These are phyloP conservation scores for Orbicella faveolata DNA, from an alignment of 64 coral and sea anemone genomes.

Conservation along the genomic window DNA sequence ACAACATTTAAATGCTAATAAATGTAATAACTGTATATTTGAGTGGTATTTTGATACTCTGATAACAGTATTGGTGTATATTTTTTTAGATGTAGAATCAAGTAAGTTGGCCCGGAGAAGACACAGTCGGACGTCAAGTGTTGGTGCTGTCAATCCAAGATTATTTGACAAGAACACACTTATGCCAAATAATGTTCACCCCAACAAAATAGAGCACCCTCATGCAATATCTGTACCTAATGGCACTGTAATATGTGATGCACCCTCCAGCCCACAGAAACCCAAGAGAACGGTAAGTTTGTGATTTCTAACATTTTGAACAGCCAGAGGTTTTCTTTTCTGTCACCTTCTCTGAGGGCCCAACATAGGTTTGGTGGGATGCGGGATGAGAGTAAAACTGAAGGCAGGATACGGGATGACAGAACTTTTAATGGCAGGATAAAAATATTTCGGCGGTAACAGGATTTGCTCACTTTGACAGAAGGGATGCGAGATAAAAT, in stretches of 20 bases:
- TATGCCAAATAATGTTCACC: conserved; percentile 53
- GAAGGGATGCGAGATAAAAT: too few species aligned
- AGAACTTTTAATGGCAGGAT: too few species aligned
- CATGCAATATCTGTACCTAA: conserved; percentile 45
- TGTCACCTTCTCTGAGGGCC: too few species aligned
- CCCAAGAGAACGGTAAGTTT: conserved; percentile 37
- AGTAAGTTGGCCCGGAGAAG: conserved; percentile 52
- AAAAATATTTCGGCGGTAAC: too few species aligned
- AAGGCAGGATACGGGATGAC: too few species aligned
- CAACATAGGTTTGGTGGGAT: too few species aligned
- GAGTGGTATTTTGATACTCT: too few species aligned
- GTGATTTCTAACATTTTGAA: neutral
- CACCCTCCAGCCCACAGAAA: conserved; percentile 84
- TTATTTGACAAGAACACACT: conserved; percentile 64
- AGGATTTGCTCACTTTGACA: too few species aligned
- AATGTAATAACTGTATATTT: too few species aligned
- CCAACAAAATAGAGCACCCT: conserved; percentile 49
- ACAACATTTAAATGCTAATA: too few species aligned
- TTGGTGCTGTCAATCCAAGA: conserved; percentile 68
- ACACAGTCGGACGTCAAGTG: conserved; percentile 71
- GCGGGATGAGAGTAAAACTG: too few species aligned
- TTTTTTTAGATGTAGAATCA: conserved; percentile 49
- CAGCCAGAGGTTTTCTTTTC: neutral
- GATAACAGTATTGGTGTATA: neutral
- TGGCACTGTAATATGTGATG: conserved; percentile 53